Evolutionary conservation across 2,888 invertebrate genomes (phyloP).

Genomic region (Netelia inedita): DNA sequence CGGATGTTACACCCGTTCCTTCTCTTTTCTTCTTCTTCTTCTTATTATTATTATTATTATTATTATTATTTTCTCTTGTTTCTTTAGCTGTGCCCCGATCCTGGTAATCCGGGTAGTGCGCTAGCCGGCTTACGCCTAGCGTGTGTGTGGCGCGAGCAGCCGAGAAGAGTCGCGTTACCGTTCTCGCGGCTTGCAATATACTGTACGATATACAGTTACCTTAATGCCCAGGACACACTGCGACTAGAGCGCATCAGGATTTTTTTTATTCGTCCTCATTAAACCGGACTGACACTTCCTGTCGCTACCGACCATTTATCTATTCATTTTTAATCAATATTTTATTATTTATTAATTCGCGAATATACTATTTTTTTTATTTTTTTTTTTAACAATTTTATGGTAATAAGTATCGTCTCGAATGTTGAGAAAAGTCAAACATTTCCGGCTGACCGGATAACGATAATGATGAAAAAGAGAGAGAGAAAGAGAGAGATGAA

Average conservation of each 20-base stretch:
- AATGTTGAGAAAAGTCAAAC: background rate
- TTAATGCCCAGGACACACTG: constrained; percentile 77
- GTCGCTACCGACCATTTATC: background rate
- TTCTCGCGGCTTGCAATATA: constrained; percentile 71
- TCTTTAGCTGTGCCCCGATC: constrained; percentile 19
- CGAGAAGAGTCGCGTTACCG: constrained; percentile 77
- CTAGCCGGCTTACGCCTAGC: constrained; percentile 61
- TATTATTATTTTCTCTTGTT: background rate
- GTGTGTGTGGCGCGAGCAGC: constrained; percentile 31
- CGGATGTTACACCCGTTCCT: background rate
- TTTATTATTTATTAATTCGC: background rate
- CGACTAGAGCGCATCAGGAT: constrained; percentile 33
- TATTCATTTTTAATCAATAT: background rate
- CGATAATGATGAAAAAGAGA: constrained; percentile 8
- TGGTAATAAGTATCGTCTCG: background rate
- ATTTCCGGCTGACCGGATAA: constrained; percentile 3
- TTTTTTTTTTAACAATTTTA: background rate
- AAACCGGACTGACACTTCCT: constrained; percentile 50
- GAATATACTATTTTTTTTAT: background rate
- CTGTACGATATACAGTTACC: constrained; percentile 79
- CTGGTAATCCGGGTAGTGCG: constrained; percentile 57
- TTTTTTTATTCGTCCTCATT: constrained; percentile 56
- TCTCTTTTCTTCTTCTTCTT: background rate
- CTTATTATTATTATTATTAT: background rate
- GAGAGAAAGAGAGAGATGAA: background rate